Conservation (phyloP, 2,888 invertebrate genomes). For the Bembecia ichneumoniformis region DNA sequence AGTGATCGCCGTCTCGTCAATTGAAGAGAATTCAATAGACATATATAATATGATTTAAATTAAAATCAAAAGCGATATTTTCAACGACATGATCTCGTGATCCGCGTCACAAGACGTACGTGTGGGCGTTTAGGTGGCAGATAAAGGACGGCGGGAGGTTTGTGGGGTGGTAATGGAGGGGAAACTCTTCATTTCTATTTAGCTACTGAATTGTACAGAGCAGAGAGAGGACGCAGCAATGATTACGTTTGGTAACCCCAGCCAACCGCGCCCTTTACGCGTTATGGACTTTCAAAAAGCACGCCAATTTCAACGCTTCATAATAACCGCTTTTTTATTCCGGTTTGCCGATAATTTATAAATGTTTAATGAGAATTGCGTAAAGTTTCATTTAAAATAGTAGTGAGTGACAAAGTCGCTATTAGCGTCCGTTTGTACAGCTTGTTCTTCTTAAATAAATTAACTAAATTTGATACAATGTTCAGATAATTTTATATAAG, state of each 20-base stretch:
- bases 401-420: too few relatives aligned
- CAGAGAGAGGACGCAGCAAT: constrained; percentile 61
- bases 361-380: too few relatives aligned
- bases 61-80: constrained; percentile 19
- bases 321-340: too few relatives aligned
- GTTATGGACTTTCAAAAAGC: constrained; percentile 14
- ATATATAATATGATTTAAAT: constrained; percentile 1
- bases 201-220: constrained; percentile 66
- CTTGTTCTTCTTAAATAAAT: too few relatives aligned
- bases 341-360: too few relatives aligned
- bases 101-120: constrained; percentile 39
- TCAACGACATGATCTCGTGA: constrained; percentile 5
- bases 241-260: constrained; percentile 67
- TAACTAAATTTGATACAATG: too few relatives aligned
- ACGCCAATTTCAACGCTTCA: constrained; percentile 28
- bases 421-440: too few relatives aligned
- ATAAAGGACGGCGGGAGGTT: constrained; percentile 37
- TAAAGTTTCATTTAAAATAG: too few relatives aligned
- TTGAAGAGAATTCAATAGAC: too few relatives aligned
- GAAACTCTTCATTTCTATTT: constrained; percentile 66
- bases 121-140: constrained; percentile 46
- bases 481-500: too few relatives aligned
- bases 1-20: too few relatives aligned
- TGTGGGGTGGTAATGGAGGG: constrained; percentile 24
- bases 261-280: constrained; percentile 38